Evolutionary conservation across 2,797 vertebrate genomes (phyloP).

Genomic region (Ara ararauna): DNA sequence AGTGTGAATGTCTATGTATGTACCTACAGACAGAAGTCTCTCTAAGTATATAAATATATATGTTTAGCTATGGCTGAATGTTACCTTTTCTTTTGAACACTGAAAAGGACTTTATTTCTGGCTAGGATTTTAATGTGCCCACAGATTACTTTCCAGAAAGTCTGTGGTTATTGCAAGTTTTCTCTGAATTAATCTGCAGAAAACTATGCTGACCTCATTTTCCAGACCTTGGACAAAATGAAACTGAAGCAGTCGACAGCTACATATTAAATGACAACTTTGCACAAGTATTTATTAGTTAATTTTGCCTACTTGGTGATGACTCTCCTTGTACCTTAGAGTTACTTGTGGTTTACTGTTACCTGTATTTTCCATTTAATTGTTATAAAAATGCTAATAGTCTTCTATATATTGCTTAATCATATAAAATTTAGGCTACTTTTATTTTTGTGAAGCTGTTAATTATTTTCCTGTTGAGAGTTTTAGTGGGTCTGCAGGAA

Average conservation of each 20-base stretch:
- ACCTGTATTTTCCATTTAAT: background rate
- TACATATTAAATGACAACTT: background rate
- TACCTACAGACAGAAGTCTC: background rate
- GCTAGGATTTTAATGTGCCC: background rate
- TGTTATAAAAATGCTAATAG: background rate
- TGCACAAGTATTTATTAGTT: background rate
- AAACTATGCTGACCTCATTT: slow-evolving; percentile 25
- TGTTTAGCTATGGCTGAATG: background rate
- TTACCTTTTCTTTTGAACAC: background rate
- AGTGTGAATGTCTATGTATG: background rate
- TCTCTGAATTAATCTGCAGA: slow-evolving; percentile 13
- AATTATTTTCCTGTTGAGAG: slow-evolving; percentile 12
- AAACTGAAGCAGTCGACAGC: slow-evolving; percentile 9
- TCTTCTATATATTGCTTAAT: background rate
- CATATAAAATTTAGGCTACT: background rate
- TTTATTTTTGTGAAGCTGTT: slow-evolving; percentile 17
- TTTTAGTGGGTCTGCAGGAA: slow-evolving; percentile 6
- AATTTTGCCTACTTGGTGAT: background rate
- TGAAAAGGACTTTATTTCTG: background rate
- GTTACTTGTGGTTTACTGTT: background rate
- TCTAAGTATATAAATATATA: background rate
- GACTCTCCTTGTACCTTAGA: background rate
- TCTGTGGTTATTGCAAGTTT: background rate
- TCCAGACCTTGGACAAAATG: background rate
- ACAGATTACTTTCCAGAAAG: background rate